Evolutionary conservation across 2,888 invertebrate species (phyloP).

Genomic region (Cosmopolites sordidus): DNA sequence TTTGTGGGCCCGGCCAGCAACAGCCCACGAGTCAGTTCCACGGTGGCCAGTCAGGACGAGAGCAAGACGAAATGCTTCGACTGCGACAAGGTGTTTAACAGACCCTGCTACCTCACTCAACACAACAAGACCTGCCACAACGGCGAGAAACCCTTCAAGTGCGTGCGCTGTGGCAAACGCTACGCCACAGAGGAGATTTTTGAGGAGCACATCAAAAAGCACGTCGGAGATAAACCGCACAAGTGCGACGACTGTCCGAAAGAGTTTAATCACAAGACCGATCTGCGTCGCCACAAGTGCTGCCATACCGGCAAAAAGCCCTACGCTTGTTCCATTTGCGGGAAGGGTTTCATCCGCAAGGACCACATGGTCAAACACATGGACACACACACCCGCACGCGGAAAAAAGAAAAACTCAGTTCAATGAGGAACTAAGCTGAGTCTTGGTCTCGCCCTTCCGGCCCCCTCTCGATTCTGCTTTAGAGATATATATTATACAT

Average conservation of each 20-base stretch:
- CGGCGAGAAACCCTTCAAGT: conserved; percentile 82
- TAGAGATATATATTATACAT: conserved; percentile 31
- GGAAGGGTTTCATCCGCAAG: conserved; percentile 84
- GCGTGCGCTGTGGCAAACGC: conserved; percentile 79
- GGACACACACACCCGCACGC: conserved; percentile 66
- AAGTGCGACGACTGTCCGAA: conserved; percentile 83
- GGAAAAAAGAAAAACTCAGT: conserved; percentile 44
- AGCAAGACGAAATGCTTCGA: conserved; percentile 66
- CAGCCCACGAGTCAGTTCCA: conserved; percentile 42
- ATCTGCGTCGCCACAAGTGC: conserved; percentile 80
- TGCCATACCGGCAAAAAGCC: conserved; percentile 84
- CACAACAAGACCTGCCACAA: conserved; percentile 87
- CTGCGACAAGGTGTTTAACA: conserved; percentile 81
- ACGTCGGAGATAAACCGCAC: conserved; percentile 73
- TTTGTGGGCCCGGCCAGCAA: conserved; percentile 19
- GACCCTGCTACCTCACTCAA: conserved; percentile 83
- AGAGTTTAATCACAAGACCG: conserved; percentile 88
- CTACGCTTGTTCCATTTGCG: conserved; percentile 74
- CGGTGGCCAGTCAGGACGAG: conserved; percentile 32
- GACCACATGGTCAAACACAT: conserved; percentile 88
- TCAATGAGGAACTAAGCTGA: conserved; percentile 20
- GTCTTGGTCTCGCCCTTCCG: background rate
- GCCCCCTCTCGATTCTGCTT: background rate
- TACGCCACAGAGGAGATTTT: conserved; percentile 69
- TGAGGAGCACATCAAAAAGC: conserved; percentile 71